Evolutionary conservation across 2,797 vertebrate genomes (phyloP).

Genomic region (Gallinago solitaria): DNA sequence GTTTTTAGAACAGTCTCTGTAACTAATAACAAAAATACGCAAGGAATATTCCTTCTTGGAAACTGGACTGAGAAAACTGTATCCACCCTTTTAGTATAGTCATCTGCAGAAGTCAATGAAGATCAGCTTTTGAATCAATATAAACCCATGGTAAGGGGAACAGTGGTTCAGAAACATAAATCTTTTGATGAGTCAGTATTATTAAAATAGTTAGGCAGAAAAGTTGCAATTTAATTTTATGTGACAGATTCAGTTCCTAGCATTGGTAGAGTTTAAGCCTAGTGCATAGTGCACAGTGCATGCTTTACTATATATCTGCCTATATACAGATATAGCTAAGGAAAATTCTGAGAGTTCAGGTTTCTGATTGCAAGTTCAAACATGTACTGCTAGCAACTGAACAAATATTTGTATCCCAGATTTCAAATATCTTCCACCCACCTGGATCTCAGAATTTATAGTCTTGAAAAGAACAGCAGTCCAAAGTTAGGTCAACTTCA

Average conservation of each 20-base stretch:
- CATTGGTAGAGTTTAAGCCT: neutral
- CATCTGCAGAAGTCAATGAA: neutral
- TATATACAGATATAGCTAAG: neutral
- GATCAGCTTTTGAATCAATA: neutral
- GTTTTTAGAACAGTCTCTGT: neutral
- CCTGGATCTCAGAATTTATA: neutral
- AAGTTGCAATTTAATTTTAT: neutral
- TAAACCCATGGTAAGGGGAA: neutral
- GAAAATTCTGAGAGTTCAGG: neutral
- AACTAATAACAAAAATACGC: neutral
- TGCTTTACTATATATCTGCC: neutral
- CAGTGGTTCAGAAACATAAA: neutral
- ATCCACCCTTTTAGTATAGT: neutral
- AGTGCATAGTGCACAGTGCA: neutral
- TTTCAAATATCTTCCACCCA: neutral
- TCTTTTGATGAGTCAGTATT: neutral
- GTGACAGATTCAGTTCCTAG: neutral
- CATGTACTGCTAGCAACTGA: neutral
- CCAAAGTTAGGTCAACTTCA: neutral
- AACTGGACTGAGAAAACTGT: neutral
- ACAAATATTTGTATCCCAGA: neutral
- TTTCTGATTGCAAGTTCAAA: neutral
- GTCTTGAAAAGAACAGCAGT: neutral
- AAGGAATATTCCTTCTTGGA: neutral
- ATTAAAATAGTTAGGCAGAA: neutral